Conservation (phyloP, 1,140 invertebrate genomes). For the Samia ricini region DNA sequence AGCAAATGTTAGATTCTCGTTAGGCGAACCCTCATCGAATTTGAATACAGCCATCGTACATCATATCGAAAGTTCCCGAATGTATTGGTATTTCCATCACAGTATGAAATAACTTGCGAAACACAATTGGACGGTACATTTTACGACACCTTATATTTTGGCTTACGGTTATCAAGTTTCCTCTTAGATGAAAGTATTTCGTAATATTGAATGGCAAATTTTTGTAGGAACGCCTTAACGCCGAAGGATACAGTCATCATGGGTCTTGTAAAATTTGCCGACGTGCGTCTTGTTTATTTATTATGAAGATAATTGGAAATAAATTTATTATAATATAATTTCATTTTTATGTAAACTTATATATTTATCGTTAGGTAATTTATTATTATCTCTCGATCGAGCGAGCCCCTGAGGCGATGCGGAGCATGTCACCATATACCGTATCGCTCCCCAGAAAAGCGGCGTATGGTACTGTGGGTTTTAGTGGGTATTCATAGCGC, state of each 20-base stretch:
- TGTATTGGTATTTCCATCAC: conserved; percentile 15
- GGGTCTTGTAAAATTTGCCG: background rate
- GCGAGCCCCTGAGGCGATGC: too few relatives aligned
- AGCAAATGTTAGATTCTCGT: conserved; percentile 10
- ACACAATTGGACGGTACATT: conserved; percentile 16
- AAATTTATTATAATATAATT: too few relatives aligned
- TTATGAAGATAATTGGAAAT: background rate
- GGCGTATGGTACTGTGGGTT: too few relatives aligned
- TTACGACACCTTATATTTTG: conserved; percentile 21
- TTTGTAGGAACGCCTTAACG: background rate
- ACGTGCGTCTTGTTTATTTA: background rate
- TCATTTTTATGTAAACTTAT: too few relatives aligned
- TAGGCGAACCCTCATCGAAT: conserved; percentile 14
- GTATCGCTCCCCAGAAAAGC: too few relatives aligned
- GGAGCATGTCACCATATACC: too few relatives aligned
- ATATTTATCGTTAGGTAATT: too few relatives aligned
- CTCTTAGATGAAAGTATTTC: conserved; percentile 3
- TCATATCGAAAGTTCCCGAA: conserved; percentile 12
- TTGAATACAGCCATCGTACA: conserved; percentile 9
- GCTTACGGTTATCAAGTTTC: conserved; percentile 4
- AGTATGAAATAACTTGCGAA: conserved; percentile 9
- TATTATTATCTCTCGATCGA: too few relatives aligned
- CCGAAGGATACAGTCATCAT: background rate
- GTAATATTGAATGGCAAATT: background rate
- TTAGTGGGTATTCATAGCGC: too few relatives aligned